Evolutionary conservation across 2,888 invertebrate genomes (phyloP).

Genomic region (Agriopis leucophaearia): DNA sequence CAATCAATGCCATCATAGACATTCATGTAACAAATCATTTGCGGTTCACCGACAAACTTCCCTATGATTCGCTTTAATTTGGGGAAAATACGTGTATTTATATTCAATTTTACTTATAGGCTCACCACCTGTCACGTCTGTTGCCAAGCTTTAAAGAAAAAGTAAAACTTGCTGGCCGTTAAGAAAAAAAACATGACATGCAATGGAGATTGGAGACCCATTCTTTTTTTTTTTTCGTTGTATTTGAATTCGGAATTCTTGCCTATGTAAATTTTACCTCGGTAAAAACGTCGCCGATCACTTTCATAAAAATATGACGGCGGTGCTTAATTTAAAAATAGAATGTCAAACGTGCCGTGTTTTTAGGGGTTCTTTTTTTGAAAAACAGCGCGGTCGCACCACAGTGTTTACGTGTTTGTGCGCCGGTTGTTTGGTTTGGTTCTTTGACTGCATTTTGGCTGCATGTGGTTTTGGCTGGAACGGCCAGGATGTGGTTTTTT

Average conservation of each 20-base stretch:
- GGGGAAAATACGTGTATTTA: slow-evolving; percentile 55
- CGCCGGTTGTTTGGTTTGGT: slow-evolving; percentile 71
- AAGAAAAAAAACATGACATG: slow-evolving; percentile 22
- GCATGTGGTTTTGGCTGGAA: slow-evolving; percentile 72
- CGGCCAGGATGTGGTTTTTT: slow-evolving; percentile 68
- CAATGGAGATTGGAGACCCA: slow-evolving; percentile 15
- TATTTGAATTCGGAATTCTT: slow-evolving; percentile 28
- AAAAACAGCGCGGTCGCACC: slow-evolving; percentile 51
- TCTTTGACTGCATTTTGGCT: slow-evolving; percentile 74
- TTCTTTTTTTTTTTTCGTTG: slow-evolving; percentile 9
- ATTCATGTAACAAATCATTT: slow-evolving; percentile 61
- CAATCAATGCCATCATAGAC: slow-evolving; percentile 40
- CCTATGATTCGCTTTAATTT: slow-evolving; percentile 76
- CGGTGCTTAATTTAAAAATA: slow-evolving; percentile 28
- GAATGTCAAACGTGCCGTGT: slow-evolving; percentile 32
- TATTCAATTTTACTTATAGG: slow-evolving; percentile 23
- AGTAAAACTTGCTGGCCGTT: slow-evolving; percentile 2
- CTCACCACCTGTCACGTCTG: slow-evolving; percentile 65
- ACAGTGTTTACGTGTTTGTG: slow-evolving; percentile 75
- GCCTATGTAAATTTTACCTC: slow-evolving; percentile 24
- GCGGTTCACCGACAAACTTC: slow-evolving; percentile 73
- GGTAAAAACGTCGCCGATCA: slow-evolving; percentile 32
- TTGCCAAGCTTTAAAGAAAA: slow-evolving; percentile 14
- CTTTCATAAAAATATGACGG: slow-evolving; percentile 26
- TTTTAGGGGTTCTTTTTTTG: slow-evolving; percentile 26